A percentile compares a stretch with the other conserved stretches of the same genome.
Conservation (phyloP, 2,888 invertebrate genomes). For the Panzeria rudis region DNA sequence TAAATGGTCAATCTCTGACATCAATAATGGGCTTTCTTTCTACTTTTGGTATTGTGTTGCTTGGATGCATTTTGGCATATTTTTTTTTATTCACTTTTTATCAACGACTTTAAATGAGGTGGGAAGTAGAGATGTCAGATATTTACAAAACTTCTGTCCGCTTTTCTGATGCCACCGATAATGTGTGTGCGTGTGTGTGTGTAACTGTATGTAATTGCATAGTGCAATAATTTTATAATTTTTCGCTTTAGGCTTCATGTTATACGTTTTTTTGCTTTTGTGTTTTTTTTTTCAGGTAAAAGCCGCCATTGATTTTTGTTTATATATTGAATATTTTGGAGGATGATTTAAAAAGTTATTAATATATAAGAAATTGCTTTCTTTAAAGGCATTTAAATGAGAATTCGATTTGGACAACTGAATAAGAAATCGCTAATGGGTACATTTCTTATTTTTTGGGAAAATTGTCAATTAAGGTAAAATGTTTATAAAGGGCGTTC, state of each 20-base stretch:
- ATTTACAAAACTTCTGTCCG: neutral
- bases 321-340: neutral
- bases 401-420: no score
- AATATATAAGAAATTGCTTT: neutral
- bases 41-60: neutral
- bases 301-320: slow-evolving; percentile 22
- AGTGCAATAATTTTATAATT: slow-evolving; percentile 57
- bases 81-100: neutral
- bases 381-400: neutral
- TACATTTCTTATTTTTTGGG: no score
- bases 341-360: neutral
- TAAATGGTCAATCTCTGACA: slow-evolving; percentile 17
- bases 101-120: slow-evolving; percentile 4
- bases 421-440: no score
- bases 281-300: neutral
- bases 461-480: no score
- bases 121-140: slow-evolving; percentile 1
- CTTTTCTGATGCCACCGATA: slow-evolving; percentile 26
- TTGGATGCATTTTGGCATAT: neutral
- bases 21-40: neutral
- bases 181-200: neutral
- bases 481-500: no score
- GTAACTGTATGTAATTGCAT: neutral
- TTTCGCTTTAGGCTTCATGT: slow-evolving; percentile 50
- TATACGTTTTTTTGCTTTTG: neutral